These are phyloP conservation scores for Athalia cordata DNA, from an alignment of 2,888 invertebrate genomes.

Conservation along the genomic window DNA sequence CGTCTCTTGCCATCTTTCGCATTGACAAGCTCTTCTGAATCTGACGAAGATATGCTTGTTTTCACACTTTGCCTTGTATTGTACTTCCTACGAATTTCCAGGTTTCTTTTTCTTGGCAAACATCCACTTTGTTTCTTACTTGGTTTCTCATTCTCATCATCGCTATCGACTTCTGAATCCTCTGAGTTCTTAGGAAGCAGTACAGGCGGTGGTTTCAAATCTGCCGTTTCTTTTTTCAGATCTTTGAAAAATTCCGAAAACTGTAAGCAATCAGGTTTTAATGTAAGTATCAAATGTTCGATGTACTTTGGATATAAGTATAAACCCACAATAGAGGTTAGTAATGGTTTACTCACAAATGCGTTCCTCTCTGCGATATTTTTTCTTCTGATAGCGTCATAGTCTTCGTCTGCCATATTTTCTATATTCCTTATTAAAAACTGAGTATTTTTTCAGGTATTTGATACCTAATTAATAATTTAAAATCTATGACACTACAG, in stretches of 20 bases:
- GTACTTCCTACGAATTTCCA: constrained; percentile 54
- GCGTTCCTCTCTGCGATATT: constrained; percentile 68
- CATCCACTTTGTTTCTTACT: constrained; percentile 28
- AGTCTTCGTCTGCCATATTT: constrained; percentile 58
- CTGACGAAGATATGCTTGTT: constrained; percentile 25
- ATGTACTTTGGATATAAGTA: no score
- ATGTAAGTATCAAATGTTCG: not conserved
- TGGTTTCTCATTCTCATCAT: constrained; percentile 53
- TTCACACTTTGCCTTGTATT: constrained; percentile 60
- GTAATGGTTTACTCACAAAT: constrained; percentile 60
- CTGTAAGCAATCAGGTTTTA: constrained; percentile 51
- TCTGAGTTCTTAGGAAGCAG: not conserved
- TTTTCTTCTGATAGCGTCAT: constrained; percentile 62
- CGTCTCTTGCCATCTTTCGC: constrained; percentile 39
- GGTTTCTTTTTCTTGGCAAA: not conserved
- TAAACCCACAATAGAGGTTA: constrained; percentile 12
- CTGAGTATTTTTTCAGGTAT: no score
- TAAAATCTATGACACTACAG: no score
- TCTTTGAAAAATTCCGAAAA: constrained; percentile 64
- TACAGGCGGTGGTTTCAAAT: constrained; percentile 33
- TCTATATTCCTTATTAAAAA: no score
- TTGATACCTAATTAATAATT: no score
- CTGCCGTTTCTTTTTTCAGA: constrained; percentile 53
- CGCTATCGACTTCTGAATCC: constrained; percentile 50
- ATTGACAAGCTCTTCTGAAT: constrained; percentile 41